Conservation (phyloP, 2,888 invertebrate species). For the Catocala fraxini region DNA sequence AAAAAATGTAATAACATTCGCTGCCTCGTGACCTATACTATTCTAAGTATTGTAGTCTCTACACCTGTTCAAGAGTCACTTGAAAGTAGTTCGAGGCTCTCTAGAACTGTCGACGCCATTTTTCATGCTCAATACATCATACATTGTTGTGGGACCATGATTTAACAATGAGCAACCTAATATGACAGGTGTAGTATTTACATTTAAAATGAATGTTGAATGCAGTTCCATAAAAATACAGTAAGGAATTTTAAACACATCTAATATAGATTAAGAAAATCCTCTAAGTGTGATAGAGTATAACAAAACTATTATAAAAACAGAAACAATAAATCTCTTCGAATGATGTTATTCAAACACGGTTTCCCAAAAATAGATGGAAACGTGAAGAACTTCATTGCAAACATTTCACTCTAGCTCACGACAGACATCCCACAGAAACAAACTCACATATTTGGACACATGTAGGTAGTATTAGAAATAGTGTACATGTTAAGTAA, state of each 20-base stretch:
- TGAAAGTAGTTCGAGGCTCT: slow-evolving; percentile 10
- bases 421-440: slow-evolving; percentile 33
- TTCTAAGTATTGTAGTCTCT: slow-evolving; percentile 46
- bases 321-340: neutral
- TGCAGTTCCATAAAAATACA: too few species aligned
- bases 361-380: neutral
- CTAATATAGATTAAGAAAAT: too few species aligned
- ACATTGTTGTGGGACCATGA: slow-evolving; percentile 8
- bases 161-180: neutral
- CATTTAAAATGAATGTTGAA: slow-evolving; percentile 1
- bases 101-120: slow-evolving; percentile 13
- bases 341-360: too few species aligned
- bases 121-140: slow-evolving; percentile 19
- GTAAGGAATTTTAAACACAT: too few species aligned
- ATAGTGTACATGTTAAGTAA: slow-evolving; percentile 50
- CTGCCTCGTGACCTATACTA: slow-evolving; percentile 47
- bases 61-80: slow-evolving; percentile 40
- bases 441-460: slow-evolving; percentile 35
- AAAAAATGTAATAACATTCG: slow-evolving; percentile 35
- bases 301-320: neutral
- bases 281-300: too few species aligned
- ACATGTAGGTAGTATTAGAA: slow-evolving; percentile 45
- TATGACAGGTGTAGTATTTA: neutral
- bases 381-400: slow-evolving; percentile 1
- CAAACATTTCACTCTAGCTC: slow-evolving; percentile 25